phyloP scores from a whole-genome alignment of 2,113 vertebrate genomes.

The Aspiorhynchus laticeps region DNA sequence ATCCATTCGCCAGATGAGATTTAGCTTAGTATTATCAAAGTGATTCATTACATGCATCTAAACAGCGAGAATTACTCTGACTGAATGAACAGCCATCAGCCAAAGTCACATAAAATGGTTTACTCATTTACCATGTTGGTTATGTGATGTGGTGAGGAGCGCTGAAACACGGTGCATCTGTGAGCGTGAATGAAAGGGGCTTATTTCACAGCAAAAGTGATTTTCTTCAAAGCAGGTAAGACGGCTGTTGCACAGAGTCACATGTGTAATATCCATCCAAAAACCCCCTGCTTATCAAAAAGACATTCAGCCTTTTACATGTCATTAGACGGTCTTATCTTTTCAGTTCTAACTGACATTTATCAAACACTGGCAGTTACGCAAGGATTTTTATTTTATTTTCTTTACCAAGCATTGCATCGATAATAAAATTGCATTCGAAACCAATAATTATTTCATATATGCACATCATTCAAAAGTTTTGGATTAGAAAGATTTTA shows the following conservation, averaged over 20 bases:
- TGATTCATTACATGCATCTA: constrained; percentile 37
- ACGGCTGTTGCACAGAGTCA: constrained; percentile 22
- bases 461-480: too few species aligned
- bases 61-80: constrained; percentile 13
- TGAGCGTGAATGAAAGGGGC: constrained; percentile 7
- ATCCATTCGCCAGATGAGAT: constrained; percentile 44
- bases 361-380: constrained; percentile 58
- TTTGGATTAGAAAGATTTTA: too few species aligned
- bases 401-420: neutral
- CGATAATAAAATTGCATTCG: neutral
- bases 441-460: neutral
- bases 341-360: neutral
- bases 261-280: constrained; percentile 23
- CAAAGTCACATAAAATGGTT: constrained; percentile 25
- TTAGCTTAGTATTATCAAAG: constrained; percentile 16
- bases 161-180: neutral
- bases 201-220: constrained; percentile 11
- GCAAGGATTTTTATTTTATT: constrained; percentile 51
- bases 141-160: constrained; percentile 15
- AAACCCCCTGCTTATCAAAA: constrained; percentile 33
- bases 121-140: constrained; percentile 27
- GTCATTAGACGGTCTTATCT: constrained; percentile 50
- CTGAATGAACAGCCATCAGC: constrained; percentile 8
- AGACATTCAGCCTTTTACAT: neutral
- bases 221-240: constrained; percentile 11